Conservation (phyloP, 2,797 vertebrate species). For the Numenius phaeopus region DNA sequence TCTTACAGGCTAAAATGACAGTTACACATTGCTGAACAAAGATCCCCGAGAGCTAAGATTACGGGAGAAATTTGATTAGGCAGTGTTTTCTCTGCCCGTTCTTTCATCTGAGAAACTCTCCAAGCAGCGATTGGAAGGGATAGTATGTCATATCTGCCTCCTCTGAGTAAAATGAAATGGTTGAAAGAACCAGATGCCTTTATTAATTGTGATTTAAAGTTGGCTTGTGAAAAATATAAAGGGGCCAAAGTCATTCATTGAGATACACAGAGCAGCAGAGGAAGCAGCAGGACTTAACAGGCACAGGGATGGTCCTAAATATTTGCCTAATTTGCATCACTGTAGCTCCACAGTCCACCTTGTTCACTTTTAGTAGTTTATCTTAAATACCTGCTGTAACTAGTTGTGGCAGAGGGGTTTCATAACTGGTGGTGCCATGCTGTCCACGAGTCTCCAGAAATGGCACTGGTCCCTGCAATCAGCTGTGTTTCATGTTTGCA, state of each 20-base stretch:
- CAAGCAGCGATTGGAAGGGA: neutral
- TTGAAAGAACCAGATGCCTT: neutral
- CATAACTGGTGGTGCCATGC: neutral
- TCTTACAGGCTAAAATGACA: neutral
- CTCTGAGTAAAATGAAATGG: neutral
- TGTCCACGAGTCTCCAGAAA: neutral
- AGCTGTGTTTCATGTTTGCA: neutral
- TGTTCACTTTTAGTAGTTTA: neutral
- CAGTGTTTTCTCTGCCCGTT: neutral
- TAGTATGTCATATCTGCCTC: neutral
- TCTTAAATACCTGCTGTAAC: neutral
- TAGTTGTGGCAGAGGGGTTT: neutral
- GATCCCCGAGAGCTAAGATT: neutral
- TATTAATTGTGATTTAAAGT: conserved; percentile 1
- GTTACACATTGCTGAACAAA: neutral
- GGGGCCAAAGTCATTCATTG: neutral
- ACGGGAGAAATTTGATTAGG: neutral
- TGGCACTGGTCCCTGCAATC: neutral
- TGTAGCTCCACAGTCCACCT: neutral
- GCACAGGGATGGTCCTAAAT: neutral
- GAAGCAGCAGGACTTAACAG: neutral
- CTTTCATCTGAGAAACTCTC: neutral
- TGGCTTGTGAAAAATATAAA: neutral
- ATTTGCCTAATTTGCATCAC: neutral
- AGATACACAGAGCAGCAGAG: neutral